These are phyloP conservation scores for Trisateles emortualis DNA, from an alignment of 2,888 invertebrate species.

Conservation along the genomic window DNA sequence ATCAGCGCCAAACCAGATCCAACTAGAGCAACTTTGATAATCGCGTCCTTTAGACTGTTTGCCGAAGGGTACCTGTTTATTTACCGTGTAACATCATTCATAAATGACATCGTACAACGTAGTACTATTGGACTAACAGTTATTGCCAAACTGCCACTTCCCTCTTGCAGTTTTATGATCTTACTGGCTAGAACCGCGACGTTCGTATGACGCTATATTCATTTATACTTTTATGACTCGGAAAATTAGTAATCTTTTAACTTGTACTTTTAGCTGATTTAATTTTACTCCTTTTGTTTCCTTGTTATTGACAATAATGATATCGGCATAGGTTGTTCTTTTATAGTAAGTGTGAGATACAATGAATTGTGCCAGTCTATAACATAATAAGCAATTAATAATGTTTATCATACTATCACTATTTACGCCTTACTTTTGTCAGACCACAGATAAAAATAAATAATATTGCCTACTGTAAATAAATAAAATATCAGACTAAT, in stretches of 20 bases:
- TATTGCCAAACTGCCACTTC: slow-evolving; percentile 44
- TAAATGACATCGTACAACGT: slow-evolving; percentile 29
- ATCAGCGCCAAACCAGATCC: background rate
- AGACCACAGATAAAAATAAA: too few relatives aligned
- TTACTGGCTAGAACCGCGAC: slow-evolving; percentile 18
- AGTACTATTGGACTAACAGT: slow-evolving; percentile 27
- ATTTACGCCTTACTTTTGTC: too few relatives aligned
- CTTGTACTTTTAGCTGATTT: background rate
- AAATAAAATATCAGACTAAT: too few relatives aligned
- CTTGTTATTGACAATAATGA: background rate
- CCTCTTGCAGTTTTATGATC: slow-evolving; percentile 33
- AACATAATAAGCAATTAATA: too few relatives aligned
- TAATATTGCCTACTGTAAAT: too few relatives aligned
- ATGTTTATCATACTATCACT: too few relatives aligned
- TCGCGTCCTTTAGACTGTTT: background rate
- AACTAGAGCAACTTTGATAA: background rate
- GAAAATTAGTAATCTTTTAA: slow-evolving; percentile 9
- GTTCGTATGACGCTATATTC: slow-evolving; percentile 17
- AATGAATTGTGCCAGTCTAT: too few relatives aligned
- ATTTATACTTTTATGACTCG: slow-evolving; percentile 24
- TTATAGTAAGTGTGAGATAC: too few relatives aligned
- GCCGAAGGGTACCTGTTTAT: background rate
- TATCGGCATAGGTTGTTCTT: too few relatives aligned
- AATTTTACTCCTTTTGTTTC: background rate
- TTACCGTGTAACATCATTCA: slow-evolving; percentile 27